phyloP scores from a whole-genome alignment of 2,888 invertebrate genomes.

The Leucophenga maculata region DNA sequence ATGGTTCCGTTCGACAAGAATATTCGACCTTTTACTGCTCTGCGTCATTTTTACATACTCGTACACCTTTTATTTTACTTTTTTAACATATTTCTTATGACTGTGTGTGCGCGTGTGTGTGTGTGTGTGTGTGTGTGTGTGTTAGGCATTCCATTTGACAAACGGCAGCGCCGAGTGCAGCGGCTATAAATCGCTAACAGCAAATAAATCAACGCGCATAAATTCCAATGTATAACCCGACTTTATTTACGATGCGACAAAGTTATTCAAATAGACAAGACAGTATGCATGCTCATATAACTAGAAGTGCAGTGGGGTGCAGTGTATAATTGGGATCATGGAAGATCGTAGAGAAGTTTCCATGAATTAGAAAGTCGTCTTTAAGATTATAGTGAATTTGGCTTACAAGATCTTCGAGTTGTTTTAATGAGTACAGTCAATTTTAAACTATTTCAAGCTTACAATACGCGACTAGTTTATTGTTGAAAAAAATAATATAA shows the following conservation, averaged over 20 bases:
- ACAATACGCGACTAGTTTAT: too few relatives aligned
- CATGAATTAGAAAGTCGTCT: too few relatives aligned
- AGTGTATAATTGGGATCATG: too few relatives aligned
- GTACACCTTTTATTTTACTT: conserved; percentile 28
- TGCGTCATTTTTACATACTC: conserved; percentile 45
- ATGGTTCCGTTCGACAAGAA: neutral
- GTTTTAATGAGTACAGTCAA: too few relatives aligned
- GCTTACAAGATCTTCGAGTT: too few relatives aligned
- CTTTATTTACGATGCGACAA: conserved; percentile 65
- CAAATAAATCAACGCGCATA: conserved; percentile 70
- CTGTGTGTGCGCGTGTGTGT: conserved; percentile 11
- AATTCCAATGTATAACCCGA: conserved; percentile 66
- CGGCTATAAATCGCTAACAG: conserved; percentile 70
- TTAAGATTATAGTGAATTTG: too few relatives aligned
- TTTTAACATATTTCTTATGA: conserved; percentile 14
- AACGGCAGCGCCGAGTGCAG: conserved; percentile 50
- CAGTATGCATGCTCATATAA: too few relatives aligned
- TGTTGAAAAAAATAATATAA: conserved; percentile 42
- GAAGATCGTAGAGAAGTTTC: too few relatives aligned
- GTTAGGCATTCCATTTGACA: conserved; percentile 18
- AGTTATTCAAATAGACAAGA: conserved; percentile 35
- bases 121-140: conserved; percentile 5
- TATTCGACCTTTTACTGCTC: neutral
- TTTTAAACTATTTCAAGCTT: too few relatives aligned
- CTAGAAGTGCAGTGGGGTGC: too few relatives aligned